Evolutionary conservation across 2,888 invertebrate species (phyloP).

Genomic region (Tinea pellionella): DNA sequence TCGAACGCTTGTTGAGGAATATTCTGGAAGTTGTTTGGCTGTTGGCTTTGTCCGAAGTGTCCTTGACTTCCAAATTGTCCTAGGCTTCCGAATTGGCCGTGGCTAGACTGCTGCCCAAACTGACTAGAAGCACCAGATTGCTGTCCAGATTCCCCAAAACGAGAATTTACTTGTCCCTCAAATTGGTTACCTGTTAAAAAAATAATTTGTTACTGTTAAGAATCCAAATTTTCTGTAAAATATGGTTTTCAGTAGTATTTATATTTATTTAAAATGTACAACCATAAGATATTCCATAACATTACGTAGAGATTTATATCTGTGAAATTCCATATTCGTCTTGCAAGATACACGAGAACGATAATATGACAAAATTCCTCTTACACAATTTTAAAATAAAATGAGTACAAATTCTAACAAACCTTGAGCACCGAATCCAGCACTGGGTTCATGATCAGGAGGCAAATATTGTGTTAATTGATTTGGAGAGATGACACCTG

Average conservation of each 20-base stretch:
- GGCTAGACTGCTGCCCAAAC: neutral
- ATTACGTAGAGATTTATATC: no score
- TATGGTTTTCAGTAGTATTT: no score
- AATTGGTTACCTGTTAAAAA: neutral
- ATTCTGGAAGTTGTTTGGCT: slow-evolving; percentile 30
- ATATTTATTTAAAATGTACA: no score
- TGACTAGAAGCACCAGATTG: slow-evolving; percentile 9
- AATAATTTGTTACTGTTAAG: no score
- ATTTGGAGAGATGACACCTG: slow-evolving; percentile 21
- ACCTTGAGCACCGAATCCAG: slow-evolving; percentile 7
- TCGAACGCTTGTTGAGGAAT: slow-evolving; percentile 50
- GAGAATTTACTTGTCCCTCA: neutral
- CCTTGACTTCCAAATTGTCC: slow-evolving; percentile 23
- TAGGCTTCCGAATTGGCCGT: slow-evolving; percentile 3
- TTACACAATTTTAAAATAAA: neutral
- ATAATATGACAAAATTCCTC: neutral
- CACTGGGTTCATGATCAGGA: slow-evolving; percentile 39
- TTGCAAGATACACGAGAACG: no score
- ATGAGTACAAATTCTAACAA: neutral
- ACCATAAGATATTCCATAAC: no score
- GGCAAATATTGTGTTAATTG: slow-evolving; percentile 55
- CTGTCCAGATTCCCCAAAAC: slow-evolving; percentile 11
- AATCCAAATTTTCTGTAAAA: no score
- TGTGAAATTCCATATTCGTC: no score
- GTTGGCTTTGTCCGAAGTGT: slow-evolving; percentile 23